phyloP scores from a whole-genome alignment of 2,888 invertebrate species.

The Oconnorella tubifera region DNA sequence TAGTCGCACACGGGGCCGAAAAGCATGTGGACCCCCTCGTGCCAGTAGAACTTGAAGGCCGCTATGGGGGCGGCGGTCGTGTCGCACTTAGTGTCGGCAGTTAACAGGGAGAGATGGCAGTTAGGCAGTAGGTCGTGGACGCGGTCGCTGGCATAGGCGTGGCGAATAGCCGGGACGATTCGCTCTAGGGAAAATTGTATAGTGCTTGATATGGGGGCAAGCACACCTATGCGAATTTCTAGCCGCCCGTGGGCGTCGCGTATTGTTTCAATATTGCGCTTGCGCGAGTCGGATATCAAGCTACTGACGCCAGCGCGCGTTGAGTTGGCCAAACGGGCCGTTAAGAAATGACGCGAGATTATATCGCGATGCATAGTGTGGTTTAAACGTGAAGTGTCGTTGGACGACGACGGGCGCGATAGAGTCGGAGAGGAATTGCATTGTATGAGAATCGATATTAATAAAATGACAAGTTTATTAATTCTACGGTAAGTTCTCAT shows the following conservation, averaged over 20 bases:
- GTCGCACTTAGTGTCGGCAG: constrained; percentile 35
- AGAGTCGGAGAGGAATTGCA: no score
- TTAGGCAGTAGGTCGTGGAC: constrained; percentile 16
- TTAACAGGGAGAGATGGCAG: constrained; percentile 23
- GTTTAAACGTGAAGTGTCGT: no score
- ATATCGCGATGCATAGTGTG: no score
- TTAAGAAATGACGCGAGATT: no score
- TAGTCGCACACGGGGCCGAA: constrained; percentile 57
- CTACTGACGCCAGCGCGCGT: no score
- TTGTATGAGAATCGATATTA: no score
- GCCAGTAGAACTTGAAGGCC: constrained; percentile 42
- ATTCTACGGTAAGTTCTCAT: no score
- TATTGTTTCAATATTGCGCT: not conserved
- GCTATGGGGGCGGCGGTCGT: constrained; percentile 35
- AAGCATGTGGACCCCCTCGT: constrained; percentile 38
- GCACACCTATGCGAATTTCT: constrained; percentile 20
- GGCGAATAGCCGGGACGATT: constrained; percentile 27
- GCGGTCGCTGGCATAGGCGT: constrained; percentile 21
- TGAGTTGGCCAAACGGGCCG: no score
- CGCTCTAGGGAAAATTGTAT: constrained; percentile 27
- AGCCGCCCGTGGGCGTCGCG: not conserved
- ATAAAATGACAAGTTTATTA: no score
- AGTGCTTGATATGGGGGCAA: constrained; percentile 21
- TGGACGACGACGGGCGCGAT: no score
- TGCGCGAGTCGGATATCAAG: not conserved